phyloP scores from a whole-genome alignment of 2,113 vertebrate genomes.

The Siphamia tubifer region DNA sequence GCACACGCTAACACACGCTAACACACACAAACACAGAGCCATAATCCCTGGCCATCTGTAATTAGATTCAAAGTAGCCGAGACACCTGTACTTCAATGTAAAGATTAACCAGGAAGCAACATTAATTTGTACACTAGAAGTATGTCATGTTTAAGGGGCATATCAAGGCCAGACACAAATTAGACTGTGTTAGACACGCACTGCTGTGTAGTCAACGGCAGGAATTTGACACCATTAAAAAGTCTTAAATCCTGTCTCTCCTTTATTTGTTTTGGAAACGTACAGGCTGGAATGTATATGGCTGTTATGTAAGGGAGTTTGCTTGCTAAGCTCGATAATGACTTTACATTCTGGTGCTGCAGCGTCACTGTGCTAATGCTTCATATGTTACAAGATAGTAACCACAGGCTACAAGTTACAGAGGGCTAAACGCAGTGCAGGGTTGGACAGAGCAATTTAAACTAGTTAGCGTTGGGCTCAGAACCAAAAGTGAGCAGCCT shows the following conservation, averaged over 20 bases:
- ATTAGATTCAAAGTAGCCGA: conserved; percentile 13
- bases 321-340: conserved; percentile 32
- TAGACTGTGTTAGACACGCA: conserved; percentile 1
- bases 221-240: conserved; percentile 33
- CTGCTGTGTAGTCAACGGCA: conserved; percentile 21
- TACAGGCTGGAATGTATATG: conserved; percentile 7
- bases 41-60: conserved; percentile 5
- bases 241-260: conserved; percentile 7
- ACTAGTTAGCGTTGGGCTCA: not conserved
- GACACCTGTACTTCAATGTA: not conserved
- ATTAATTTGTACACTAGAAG: conserved; percentile 2
- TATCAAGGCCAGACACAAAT: not conserved
- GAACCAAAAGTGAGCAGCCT: not conserved
- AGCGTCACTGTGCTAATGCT: not conserved
- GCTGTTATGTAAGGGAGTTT: conserved; percentile 22
- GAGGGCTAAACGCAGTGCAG: not conserved
- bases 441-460: not conserved
- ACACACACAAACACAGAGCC: not conserved
- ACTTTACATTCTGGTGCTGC: conserved; percentile 3
- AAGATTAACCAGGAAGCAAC: not conserved
- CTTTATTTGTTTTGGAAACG: conserved; percentile 52
- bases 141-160: not conserved
- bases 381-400: not conserved
- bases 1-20: not conserved
- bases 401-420: no score